A percentile compares a stretch with the other conserved stretches of the same genome.
Conservation (phyloP, 53 echinoderm and acorn worm genomes). For the Actinopyga echinites region DNA sequence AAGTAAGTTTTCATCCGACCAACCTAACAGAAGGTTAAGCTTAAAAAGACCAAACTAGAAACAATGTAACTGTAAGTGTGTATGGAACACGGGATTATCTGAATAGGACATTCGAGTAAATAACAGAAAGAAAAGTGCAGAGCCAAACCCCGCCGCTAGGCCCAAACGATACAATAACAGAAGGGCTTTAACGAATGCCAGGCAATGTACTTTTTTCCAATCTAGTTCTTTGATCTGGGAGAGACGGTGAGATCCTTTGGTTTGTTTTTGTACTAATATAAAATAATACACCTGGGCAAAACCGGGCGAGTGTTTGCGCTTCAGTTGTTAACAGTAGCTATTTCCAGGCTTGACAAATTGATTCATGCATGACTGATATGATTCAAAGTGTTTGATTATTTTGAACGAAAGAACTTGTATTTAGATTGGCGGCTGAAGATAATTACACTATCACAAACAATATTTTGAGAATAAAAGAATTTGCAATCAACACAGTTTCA, state of each 20-base stretch:
- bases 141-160: conserved; percentile 24
- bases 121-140: neutral
- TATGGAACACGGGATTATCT: too few relatives aligned
- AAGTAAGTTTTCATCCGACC: too few relatives aligned
- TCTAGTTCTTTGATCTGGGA: neutral
- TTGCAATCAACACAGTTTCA: too few relatives aligned
- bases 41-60: too few relatives aligned
- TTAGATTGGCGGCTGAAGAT: too few relatives aligned
- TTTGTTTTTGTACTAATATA: conserved; percentile 6
- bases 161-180: conserved; percentile 34
- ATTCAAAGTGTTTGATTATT: neutral
- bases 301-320: conserved; percentile 9
- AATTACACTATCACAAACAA: too few relatives aligned
- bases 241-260: neutral
- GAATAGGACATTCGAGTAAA: too few relatives aligned
- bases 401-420: neutral
- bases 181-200: neutral
- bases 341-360: conserved; percentile 1
- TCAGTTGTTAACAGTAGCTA: conserved; percentile 16
- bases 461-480: too few relatives aligned
- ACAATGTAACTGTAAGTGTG: too few relatives aligned
- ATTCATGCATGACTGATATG: neutral
- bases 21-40: too few relatives aligned
- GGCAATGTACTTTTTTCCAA: conserved; percentile 34
- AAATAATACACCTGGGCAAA: conserved; percentile 34